Percentiles rank a stretch among this genome's conserved stretches.
These are phyloP conservation scores for Nebria salina DNA, from an alignment of 2,888 invertebrate genomes.

Conservation along the genomic window DNA sequence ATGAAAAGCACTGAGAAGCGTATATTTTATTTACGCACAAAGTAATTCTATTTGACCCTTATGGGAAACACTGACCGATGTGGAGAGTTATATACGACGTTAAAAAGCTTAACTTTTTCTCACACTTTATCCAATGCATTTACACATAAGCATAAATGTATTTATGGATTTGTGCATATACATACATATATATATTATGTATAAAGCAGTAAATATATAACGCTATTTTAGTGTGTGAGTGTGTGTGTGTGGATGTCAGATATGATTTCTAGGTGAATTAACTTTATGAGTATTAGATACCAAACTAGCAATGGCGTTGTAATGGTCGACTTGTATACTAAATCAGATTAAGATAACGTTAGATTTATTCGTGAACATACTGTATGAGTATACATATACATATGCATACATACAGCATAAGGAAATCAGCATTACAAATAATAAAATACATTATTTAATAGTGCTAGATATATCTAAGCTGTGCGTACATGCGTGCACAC, in stretches of 20 bases:
- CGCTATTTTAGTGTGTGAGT: too few species aligned
- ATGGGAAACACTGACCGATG: not conserved
- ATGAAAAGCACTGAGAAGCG: not conserved
- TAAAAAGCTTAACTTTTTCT: not conserved
- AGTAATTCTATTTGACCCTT: not conserved
- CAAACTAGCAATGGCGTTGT: not conserved
- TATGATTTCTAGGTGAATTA: constrained; percentile 19
- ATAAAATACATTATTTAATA: constrained; percentile 1
- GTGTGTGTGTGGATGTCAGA: constrained; percentile 4
- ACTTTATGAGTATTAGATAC: constrained; percentile 4
- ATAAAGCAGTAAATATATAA: too few species aligned
- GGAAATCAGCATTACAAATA: not conserved
- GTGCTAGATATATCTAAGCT: not conserved
- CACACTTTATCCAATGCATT: not conserved
- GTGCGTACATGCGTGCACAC: not conserved
- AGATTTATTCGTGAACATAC: constrained; percentile 1
- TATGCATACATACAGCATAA: not conserved
- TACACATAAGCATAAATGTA: not conserved
- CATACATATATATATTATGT: not conserved
- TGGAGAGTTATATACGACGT: not conserved
- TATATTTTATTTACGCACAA: not conserved
- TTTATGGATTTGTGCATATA: not conserved
- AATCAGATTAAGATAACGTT: not conserved
- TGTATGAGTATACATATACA: not conserved
- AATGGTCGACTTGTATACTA: not conserved